These are phyloP conservation scores for Trachelus troglodyta DNA, from an alignment of 2,888 invertebrate species.

Conservation along the genomic window DNA sequence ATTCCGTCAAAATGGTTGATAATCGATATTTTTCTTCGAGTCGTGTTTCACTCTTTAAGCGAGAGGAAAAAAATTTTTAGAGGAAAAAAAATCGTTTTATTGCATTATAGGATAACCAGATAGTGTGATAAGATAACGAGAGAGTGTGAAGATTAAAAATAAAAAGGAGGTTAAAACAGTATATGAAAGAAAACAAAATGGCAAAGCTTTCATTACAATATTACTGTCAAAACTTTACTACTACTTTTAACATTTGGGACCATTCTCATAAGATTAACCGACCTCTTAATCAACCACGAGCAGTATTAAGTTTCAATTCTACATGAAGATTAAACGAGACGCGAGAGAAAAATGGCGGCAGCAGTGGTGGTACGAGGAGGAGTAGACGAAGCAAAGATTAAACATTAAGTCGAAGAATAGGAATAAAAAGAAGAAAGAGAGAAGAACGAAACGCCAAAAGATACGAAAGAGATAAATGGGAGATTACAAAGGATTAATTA, in stretches of 20 bases:
- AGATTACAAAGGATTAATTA: not conserved
- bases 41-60: not conserved
- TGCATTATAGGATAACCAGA: not conserved
- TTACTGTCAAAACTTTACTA: slow-evolving; percentile 23
- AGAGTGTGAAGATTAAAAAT: not conserved
- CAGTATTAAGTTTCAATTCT: slow-evolving; percentile 52
- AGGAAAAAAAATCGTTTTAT: not conserved
- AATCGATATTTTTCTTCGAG: not conserved
- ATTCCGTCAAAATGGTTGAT: not conserved
- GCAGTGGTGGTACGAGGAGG: slow-evolving; percentile 13
- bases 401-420: not conserved
- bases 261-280: slow-evolving; percentile 55
- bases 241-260: slow-evolving; percentile 62
- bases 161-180: not conserved
- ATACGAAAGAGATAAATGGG: not conserved
- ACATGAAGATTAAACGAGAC: slow-evolving; percentile 21
- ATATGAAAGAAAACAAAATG: not conserved
- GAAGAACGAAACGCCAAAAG: not conserved
- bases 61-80: not conserved
- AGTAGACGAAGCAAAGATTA: not conserved
- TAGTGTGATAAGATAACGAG: not conserved
- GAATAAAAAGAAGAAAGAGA: slow-evolving; percentile 14
- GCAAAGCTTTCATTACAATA: slow-evolving; percentile 14
- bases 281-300: slow-evolving; percentile 41
- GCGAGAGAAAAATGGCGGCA: slow-evolving; percentile 23